Evolutionary conservation across 2,113 vertebrate genomes (phyloP), one percentile per base, ranked within the genome.

Genomic region (Lampris megalopsis): DNA sequence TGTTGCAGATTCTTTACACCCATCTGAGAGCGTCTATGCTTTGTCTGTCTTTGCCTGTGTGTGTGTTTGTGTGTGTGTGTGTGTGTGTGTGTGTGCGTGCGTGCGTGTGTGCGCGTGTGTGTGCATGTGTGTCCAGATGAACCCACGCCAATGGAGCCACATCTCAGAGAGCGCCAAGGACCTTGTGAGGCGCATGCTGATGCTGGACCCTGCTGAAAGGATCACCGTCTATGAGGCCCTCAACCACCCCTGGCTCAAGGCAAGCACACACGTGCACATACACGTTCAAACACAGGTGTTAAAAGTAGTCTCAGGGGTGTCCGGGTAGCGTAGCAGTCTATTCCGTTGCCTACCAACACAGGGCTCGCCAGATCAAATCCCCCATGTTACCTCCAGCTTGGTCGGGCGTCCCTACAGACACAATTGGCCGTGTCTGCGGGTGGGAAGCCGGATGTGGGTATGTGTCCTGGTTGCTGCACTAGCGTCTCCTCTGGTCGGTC

Each of bases 161-260:
- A 99, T 99, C 90, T 99, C 98, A 8, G 98, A 99, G 95, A 99
- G 98, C 91, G 98, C 98, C 92, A 99, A 99, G 94, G 98, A 99
- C 79, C 94, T 99, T 91, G 97, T 99, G 68, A 95, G 98, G 5
- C 97, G 98, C 82, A 99, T 99, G 98, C 94, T 99, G 82, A 99
- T 99, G 98, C 92, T 99, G 92, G 98, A 99, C 85, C 98, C 98
- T 6, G 98, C 98, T 6, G 98, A 99, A 93, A 96, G 98, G 80
- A 99, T 99, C 96, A 99, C 98, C 3, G 98, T 99, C 65, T 99
- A 99, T 73, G 98, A 99, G 92, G 97, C 98, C 56, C 95, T 99
- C 83, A 99, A 99, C 92, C 98, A 99, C 91, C 98, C 98, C 82
- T 99, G 98, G 98, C 96, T 99, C 77, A 99, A 99, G 97, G 98